Percentiles rank a stretch among this genome's conserved stretches.
Conservation (phyloP, 92 coral and sea anemone genomes). For the Montipora capitata region DNA sequence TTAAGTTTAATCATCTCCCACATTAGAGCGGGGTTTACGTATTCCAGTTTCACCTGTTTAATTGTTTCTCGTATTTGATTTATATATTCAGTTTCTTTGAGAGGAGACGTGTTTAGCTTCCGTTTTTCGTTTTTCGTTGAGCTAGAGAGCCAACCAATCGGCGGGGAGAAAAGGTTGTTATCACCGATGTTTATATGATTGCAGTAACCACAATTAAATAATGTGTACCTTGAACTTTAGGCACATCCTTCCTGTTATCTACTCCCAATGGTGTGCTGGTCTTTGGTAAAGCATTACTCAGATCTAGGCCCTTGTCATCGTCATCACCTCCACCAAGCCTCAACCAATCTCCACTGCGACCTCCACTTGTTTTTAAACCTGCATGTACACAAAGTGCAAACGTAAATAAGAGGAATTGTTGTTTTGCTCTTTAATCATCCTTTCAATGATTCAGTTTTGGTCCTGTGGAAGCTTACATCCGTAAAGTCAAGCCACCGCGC, state of each 20-base stretch:
- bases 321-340: constrained; percentile 83
- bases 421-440: no score
- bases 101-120: no score
- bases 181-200: not conserved
- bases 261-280: constrained; percentile 16
- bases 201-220: not conserved
- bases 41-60: no score
- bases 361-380: constrained; percentile 73
- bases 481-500: no score
- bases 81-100: no score
- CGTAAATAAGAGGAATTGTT: not conserved
- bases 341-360: constrained; percentile 91
- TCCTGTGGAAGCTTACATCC: no score
- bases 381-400: not conserved
- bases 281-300: constrained; percentile 22
- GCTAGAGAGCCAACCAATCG: no score
- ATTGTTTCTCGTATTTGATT: no score
- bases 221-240: constrained; percentile 22
- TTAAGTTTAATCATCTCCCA: no score
- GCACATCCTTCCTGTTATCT: constrained; percentile 13
- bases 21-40: no score
- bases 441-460: no score
- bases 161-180: not conserved
- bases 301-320: constrained; percentile 32
- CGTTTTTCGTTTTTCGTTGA: no score